These are phyloP conservation scores for Microctenopoma steveboyesi DNA, from an alignment of 2,797 vertebrate species.

Conservation along the genomic window DNA sequence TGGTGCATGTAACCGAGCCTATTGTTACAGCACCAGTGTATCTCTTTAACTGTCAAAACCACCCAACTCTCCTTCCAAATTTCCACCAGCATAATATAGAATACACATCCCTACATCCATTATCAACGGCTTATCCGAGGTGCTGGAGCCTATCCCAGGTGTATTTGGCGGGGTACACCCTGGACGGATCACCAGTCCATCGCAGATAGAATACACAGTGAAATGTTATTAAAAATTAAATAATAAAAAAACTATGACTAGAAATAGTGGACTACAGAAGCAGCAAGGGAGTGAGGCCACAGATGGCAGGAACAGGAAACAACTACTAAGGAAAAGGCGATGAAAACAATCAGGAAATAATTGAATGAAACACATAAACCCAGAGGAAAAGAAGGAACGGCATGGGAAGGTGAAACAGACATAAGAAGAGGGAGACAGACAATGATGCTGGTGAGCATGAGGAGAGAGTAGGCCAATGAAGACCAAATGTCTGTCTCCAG, in stretches of 20 bases:
- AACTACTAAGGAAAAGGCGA: conserved; percentile 39
- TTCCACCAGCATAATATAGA: not conserved
- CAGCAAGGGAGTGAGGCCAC: conserved; percentile 20
- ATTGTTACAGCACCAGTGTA: not conserved
- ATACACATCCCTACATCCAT: no score
- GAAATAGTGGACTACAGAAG: conserved; percentile 8
- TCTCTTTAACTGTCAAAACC: conserved; percentile 2
- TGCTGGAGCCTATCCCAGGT: no score
- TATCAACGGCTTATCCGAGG: no score
- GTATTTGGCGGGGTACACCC: no score
- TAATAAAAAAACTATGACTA: conserved; percentile 11
- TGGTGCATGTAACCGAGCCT: no score
- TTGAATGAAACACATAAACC: conserved; percentile 57
- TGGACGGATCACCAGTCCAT: no score
- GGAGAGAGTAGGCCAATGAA: conserved; percentile 23
- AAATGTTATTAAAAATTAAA: not conserved
- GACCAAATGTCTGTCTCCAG: conserved; percentile 39
- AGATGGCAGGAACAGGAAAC: conserved; percentile 53
- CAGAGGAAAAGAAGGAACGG: conserved; percentile 32
- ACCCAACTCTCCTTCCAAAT: not conserved
- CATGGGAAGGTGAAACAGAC: conserved; percentile 42
- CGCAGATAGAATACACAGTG: not conserved
- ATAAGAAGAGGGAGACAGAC: conserved; percentile 26
- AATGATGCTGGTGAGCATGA: conserved; percentile 25
- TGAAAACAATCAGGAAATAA: conserved; percentile 58